Conservation (phyloP, 2,797 vertebrate species). For the Phrynocephalus vlangalii region DNA sequence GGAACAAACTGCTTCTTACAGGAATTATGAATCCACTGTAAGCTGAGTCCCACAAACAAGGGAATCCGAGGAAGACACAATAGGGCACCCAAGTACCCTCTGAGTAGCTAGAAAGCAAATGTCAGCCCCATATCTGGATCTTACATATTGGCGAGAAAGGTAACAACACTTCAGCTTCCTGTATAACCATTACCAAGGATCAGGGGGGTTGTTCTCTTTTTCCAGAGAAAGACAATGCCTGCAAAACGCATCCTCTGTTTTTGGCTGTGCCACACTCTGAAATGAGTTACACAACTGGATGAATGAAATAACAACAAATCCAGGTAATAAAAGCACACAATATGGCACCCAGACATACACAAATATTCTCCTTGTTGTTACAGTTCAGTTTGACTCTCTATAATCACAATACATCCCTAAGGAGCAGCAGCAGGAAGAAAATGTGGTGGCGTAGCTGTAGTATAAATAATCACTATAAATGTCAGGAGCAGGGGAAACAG, state of each 20-base stretch:
- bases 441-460: neutral
- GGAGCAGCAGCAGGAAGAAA: neutral
- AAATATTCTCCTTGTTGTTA: neutral
- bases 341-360: neutral
- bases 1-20: neutral
- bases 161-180: neutral
- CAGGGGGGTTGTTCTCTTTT: neutral
- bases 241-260: neutral
- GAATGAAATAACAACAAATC: neutral
- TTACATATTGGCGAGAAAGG: neutral
- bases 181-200: neutral
- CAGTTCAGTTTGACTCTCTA: neutral
- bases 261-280: neutral
- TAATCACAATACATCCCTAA: neutral
- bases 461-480: constrained; percentile 13
- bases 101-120: neutral
- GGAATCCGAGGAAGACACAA: neutral
- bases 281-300: neutral
- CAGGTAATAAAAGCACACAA: neutral
- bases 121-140: neutral
- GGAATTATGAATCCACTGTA: neutral
- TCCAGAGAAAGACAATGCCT: too few species aligned
- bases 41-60: neutral
- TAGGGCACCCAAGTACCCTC: neutral
- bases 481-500: neutral